These are phyloP conservation scores for Chalcosyrphus nemorum DNA, from an alignment of 2,888 invertebrate species.

Conservation along the genomic window DNA sequence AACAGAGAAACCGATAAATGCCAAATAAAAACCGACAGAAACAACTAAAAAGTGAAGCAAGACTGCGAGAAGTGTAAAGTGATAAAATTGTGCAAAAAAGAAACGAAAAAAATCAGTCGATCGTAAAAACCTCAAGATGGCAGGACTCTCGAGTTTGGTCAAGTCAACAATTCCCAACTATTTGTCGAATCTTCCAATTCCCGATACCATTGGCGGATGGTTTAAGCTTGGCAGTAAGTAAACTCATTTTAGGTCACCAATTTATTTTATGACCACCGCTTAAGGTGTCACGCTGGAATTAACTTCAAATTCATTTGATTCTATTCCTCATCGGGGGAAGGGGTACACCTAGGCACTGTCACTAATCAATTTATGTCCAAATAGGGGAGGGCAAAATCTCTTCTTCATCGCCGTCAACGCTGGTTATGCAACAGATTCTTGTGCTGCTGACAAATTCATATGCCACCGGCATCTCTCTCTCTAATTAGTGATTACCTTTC, in stretches of 20 bases:
- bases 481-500: conserved; percentile 6
- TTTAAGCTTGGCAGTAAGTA: conserved; percentile 91
- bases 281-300: too few relatives aligned
- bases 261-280: too few relatives aligned
- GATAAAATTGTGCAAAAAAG: conserved; percentile 1
- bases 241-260: background rate
- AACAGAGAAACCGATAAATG: too few relatives aligned
- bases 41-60: background rate
- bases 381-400: background rate
- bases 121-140: conserved; percentile 83
- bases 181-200: conserved; percentile 91
- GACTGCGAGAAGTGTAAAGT: too few relatives aligned
- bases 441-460: too few relatives aligned
- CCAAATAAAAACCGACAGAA: conserved; percentile 7
- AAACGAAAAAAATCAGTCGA: conserved; percentile 8
- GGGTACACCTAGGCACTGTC: background rate
- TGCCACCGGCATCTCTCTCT: too few relatives aligned
- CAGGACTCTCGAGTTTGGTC: conserved; percentile 88
- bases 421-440: conserved; percentile 44
- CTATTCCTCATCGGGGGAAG: background rate
- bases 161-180: conserved; percentile 93
- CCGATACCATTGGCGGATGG: conserved; percentile 92
- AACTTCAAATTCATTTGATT: background rate
- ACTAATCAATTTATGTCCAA: background rate
- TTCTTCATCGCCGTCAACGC: too few relatives aligned